These are phyloP conservation scores for Atlantisia rogersi DNA, from an alignment of 2,113 vertebrate genomes.

Conservation along the genomic window DNA sequence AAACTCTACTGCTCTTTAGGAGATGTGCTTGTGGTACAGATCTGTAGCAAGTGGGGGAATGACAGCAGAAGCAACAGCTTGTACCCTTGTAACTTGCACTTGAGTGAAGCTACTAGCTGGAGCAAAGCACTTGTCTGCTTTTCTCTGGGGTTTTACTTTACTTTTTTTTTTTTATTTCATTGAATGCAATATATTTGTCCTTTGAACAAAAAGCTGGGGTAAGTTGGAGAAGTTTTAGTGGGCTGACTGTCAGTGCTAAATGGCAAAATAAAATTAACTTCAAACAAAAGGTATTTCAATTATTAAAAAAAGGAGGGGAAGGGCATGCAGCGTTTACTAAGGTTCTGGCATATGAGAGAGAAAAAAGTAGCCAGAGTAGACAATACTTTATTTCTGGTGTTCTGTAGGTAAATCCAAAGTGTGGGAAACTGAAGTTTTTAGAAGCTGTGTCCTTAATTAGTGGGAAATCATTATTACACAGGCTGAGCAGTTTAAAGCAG, in stretches of 20 bases:
- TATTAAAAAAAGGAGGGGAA: not conserved
- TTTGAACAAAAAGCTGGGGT: not conserved
- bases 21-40: not conserved
- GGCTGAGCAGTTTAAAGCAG: not conserved
- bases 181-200: not conserved
- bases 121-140: not conserved
- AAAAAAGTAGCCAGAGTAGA: not conserved
- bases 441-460: not conserved
- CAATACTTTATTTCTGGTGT: not conserved
- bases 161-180: not conserved
- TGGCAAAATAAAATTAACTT: not conserved
- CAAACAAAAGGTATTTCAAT: not conserved
- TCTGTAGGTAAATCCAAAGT: not conserved
- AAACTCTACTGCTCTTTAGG: not conserved
- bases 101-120: not conserved
- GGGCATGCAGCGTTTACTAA: not conserved
- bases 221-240: not conserved
- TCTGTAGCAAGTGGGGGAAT: not conserved
- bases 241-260: not conserved
- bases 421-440: not conserved
- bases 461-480: not conserved
- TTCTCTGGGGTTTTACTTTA: not conserved
- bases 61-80: not conserved
- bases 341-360: not conserved
- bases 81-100: not conserved